Evolutionary conservation across 2,797 vertebrate species (phyloP).

Genomic region (Tokudaia muenninki): DNA sequence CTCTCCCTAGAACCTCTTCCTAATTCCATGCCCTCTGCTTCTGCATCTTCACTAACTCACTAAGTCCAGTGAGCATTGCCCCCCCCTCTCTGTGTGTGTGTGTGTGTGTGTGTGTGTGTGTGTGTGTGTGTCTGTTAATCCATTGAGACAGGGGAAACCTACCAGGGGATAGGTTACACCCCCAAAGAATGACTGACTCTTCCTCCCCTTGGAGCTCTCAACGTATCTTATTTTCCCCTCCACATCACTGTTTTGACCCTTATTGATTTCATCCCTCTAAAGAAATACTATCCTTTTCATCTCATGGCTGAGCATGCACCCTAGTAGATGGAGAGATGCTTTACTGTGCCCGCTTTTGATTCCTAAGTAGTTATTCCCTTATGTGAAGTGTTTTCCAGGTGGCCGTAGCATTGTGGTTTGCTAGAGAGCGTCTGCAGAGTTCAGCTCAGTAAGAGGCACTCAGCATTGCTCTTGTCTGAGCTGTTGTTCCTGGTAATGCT

Average conservation of each 20-base stretch:
- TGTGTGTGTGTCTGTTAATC: neutral
- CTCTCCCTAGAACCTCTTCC: neutral
- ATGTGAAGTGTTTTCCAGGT: neutral
- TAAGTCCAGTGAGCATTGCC: neutral
- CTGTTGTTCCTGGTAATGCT: neutral
- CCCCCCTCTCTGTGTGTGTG: neutral
- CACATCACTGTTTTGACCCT: accelerated
- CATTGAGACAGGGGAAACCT: neutral
- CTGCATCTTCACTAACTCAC: neutral
- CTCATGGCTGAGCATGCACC: neutral
- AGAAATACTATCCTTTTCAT: neutral
- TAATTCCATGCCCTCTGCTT: neutral
- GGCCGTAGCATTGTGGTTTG: accelerated
- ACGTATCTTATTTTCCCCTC: neutral
- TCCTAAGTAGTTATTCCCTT: neutral
- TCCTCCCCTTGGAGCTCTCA: neutral
- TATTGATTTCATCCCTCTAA: neutral
- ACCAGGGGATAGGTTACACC: no score
- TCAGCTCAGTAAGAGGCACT: neutral
- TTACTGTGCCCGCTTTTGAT: accelerated
- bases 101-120: neutral
- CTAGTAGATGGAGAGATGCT: neutral
- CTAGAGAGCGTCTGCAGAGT: neutral
- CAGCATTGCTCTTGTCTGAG: neutral
- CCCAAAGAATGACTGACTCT: neutral